Conservation (phyloP, 2,113 vertebrate species). For the Nannospalax galili region DNA sequence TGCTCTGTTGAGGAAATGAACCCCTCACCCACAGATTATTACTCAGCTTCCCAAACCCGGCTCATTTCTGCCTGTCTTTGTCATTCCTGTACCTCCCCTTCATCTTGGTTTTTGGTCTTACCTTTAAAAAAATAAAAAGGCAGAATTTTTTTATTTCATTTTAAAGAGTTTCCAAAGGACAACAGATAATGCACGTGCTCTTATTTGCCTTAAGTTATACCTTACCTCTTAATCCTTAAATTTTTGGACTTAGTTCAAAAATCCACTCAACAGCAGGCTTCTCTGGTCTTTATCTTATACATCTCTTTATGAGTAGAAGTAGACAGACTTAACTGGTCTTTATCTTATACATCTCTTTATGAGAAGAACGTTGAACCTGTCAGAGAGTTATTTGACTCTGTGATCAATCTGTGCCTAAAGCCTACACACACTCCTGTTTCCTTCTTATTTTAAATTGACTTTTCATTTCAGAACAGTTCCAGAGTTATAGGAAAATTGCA, state of each 20-base stretch:
- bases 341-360: neutral
- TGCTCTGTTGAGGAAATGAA: neutral
- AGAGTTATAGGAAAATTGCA: neutral
- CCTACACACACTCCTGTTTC: neutral
- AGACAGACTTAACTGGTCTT: neutral
- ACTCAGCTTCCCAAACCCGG: neutral
- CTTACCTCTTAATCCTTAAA: neutral
- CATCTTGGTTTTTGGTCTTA: neutral
- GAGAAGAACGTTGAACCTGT: neutral
- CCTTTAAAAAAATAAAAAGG: neutral
- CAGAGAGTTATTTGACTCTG: neutral
- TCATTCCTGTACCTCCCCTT: neutral
- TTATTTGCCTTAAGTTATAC: neutral
- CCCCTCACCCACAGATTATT: neutral
- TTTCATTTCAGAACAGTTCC: neutral
- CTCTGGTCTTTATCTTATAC: neutral
- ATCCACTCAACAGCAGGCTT: neutral
- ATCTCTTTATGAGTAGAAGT: neutral
- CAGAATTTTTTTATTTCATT: neutral
- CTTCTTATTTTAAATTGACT: neutral
- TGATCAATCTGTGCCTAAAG: neutral
- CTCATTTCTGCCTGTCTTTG: neutral
- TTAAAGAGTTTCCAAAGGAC: neutral
- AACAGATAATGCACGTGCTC: neutral
- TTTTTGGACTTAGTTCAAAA: neutral